Evolutionary conservation across 1,140 invertebrate genomes (phyloP).

Genomic region (Spodoptera litura): DNA sequence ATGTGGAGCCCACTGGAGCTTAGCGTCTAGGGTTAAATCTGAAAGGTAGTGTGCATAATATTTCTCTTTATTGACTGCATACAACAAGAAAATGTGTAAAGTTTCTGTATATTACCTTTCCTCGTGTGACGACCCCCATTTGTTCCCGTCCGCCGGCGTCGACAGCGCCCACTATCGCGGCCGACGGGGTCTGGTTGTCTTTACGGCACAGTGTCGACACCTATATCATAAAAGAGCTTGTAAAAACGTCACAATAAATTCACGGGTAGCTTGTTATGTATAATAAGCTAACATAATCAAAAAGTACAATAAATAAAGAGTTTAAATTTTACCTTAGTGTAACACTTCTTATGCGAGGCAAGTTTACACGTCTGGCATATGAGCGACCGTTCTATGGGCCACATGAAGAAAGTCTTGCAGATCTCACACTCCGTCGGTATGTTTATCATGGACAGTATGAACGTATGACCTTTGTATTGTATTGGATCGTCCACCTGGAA

Average conservation of each 20-base stretch:
- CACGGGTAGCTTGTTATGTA: too few relatives aligned
- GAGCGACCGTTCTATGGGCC: conserved; percentile 96
- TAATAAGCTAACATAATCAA: too few relatives aligned
- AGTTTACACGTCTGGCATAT: conserved; percentile 95
- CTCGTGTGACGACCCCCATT: conserved; percentile 69
- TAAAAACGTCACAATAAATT: too few relatives aligned
- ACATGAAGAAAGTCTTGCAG: conserved; percentile 97
- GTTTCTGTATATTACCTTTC: conserved; percentile 62
- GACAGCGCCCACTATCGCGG: conserved; percentile 78
- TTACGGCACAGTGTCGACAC: conserved; percentile 88
- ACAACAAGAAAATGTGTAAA: neutral
- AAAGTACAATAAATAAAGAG: too few relatives aligned
- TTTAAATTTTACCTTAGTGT: conserved; percentile 86
- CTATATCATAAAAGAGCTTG: conserved; percentile 54
- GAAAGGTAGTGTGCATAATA: too few relatives aligned
- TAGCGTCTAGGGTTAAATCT: too few relatives aligned
- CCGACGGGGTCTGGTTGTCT: conserved; percentile 81
- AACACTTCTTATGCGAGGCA: conserved; percentile 98
- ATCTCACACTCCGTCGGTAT: conserved; percentile 98
- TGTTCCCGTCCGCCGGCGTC: conserved; percentile 86
- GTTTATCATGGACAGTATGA: conserved; percentile 96
- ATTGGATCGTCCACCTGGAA: conserved; percentile 88
- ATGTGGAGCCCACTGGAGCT: too few relatives aligned
- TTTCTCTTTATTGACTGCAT: neutral
- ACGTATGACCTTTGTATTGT: conserved; percentile 93